These are phyloP conservation scores for Hydrochoerus hydrochaeris DNA, from an alignment of 2,113 vertebrate species.

Conservation along the genomic window DNA sequence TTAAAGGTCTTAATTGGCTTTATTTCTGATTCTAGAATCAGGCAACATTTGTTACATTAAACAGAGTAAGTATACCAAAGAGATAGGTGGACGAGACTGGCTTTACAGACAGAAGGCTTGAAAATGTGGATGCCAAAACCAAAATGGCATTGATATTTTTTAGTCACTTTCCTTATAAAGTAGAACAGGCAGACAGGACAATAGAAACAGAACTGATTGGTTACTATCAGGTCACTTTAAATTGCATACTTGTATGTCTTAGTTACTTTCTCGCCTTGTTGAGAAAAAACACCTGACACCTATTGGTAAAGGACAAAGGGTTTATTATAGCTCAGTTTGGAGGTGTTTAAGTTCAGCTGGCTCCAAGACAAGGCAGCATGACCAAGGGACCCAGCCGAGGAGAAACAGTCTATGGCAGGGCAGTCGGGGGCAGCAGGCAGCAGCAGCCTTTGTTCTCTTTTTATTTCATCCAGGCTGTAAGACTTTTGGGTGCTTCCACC, in stretches of 20 bases:
- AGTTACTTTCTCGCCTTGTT: not conserved
- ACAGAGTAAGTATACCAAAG: not conserved
- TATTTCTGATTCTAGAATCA: not conserved
- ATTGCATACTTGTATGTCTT: not conserved
- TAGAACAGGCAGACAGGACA: not conserved
- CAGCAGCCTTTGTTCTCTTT: not conserved
- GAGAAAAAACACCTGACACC: not conserved
- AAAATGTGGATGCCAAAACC: not conserved
- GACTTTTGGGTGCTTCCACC: not conserved
- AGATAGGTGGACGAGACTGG: not conserved
- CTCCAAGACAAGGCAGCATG: not conserved
- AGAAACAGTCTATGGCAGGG: not conserved
- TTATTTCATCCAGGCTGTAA: not conserved
- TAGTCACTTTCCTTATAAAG: not conserved
- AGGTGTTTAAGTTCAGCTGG: not conserved
- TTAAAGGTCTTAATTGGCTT: not conserved
- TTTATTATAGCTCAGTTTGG: not conserved
- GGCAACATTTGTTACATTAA: not conserved
- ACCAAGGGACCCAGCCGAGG: not conserved
- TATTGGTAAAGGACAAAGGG: not conserved
- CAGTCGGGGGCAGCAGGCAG: not conserved
- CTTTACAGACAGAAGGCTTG: not conserved
- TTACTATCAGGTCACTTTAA: not conserved
- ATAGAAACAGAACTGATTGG: not conserved
- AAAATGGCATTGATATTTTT: not conserved